Evolutionary conservation across 1,140 invertebrate species (phyloP), one percentile per base, ranked within the genome.

Genomic region (Drosophila pandora): DNA sequence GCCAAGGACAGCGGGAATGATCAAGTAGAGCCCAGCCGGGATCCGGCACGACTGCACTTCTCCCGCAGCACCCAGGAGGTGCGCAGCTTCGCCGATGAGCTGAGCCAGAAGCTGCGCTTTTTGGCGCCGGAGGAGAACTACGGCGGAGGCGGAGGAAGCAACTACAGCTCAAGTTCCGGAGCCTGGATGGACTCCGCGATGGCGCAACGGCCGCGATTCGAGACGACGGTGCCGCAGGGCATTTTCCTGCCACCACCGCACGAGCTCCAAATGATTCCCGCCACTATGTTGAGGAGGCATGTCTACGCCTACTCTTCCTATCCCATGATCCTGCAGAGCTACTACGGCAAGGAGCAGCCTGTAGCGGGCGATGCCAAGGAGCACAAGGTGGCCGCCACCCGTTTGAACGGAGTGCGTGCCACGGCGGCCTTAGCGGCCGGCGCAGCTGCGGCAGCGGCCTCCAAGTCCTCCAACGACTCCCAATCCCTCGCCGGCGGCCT

Each of bases 201-300:
- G 79, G 21, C 71, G 0, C 79, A 91, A 23, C 87, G 92, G 34
- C 94, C 94, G 5, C 94, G 95, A 0, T 97, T 97, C 79, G 94
- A 96, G 39, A 96, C 96, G 0, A 96, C 95, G 0, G 96, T 97
- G 5, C 95, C 95, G 62, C 94, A 93, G 22, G 96, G 96, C 1
- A 94, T 95, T 72, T 97, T 96, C 80, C 90, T 97, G 49, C 94
- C 95, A 80, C 96, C 96, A 1, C 95, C 96, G 0, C 94, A 95
- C 21, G 95, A 96, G 78, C 92, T 96, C 37, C 95, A 95, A 0
- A 91, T 92, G 13, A 92, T 95, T 1, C 92, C 84, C 12, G 73
- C 87, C 9, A 77, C 83, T 7, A 81, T 90, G 80, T 52, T 91
- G 43, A 50, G 80, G 10, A 57, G 84, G 10, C 90, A 89, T 71